Conservation (phyloP, 1,140 invertebrate species). For the Listronotus bonariensis region DNA sequence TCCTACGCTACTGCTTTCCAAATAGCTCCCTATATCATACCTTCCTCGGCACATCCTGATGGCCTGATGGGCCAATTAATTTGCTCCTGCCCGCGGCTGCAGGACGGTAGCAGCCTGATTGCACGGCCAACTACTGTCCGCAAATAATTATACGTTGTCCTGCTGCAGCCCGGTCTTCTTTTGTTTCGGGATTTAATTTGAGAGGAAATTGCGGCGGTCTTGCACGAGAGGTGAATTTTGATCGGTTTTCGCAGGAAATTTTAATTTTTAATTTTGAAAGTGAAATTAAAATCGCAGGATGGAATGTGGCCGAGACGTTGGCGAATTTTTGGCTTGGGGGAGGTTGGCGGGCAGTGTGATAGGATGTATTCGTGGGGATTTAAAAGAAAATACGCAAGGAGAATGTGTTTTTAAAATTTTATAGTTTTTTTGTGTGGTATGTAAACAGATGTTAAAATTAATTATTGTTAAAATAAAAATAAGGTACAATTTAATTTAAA, state of each 20-base stretch:
- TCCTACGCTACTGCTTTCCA: not conserved
- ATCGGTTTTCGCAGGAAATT: constrained; percentile 28
- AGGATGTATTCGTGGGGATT: too few species aligned
- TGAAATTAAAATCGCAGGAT: constrained; percentile 10
- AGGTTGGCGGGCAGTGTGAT: not conserved
- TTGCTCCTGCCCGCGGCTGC: constrained; percentile 22
- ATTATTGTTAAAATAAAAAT: too few species aligned
- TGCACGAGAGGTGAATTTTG: constrained; percentile 22
- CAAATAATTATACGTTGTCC: constrained; percentile 37
- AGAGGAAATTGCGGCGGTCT: constrained; percentile 17
- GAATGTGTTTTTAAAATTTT: too few species aligned
- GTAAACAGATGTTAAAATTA: too few species aligned
- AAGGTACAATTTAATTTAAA: too few species aligned
- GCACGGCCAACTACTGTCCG: constrained; percentile 41
- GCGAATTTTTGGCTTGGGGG: constrained; percentile 5
- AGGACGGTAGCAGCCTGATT: constrained; percentile 38
- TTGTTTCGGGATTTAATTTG: constrained; percentile 25
- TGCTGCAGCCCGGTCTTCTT: constrained; percentile 21
- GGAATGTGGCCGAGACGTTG: not conserved
- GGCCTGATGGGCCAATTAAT: constrained; percentile 32
- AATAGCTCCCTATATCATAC: constrained; percentile 21
- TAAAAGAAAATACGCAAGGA: too few species aligned
- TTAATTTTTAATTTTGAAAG: constrained; percentile 30
- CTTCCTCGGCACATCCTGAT: constrained; percentile 14
- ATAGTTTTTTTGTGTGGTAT: too few species aligned